Evolutionary conservation across 2,113 vertebrate genomes (phyloP).

Genomic region (Cynocephalus volans): DNA sequence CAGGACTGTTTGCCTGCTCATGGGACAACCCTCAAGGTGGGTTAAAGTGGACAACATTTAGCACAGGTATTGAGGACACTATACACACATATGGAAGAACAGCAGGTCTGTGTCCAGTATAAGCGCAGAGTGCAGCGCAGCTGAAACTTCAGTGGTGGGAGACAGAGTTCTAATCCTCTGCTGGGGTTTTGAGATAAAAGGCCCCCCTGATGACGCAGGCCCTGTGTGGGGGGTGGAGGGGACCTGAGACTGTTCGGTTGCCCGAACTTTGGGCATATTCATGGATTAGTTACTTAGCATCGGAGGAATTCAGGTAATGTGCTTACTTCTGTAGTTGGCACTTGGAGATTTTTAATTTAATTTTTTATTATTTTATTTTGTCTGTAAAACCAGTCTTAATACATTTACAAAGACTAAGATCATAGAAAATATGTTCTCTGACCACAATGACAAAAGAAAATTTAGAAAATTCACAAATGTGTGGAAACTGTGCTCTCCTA

Average conservation of each 20-base stretch:
- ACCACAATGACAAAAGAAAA: too few relatives aligned
- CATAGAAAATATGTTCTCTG: too few relatives aligned
- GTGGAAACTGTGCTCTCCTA: too few relatives aligned
- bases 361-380: too few relatives aligned
- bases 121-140: neutral
- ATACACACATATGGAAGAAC: neutral
- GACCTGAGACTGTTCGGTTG: neutral
- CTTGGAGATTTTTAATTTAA: too few relatives aligned
- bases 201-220: too few relatives aligned
- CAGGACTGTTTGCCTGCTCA: neutral
- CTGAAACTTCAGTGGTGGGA: neutral
- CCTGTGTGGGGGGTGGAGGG: fast-evolving
- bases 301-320: neutral
- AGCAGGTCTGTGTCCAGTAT: fast-evolving
- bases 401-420: too few relatives aligned
- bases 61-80: fast-evolving
- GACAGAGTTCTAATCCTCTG: neutral
- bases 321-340: neutral
- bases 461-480: too few relatives aligned
- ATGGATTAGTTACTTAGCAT: too few relatives aligned
- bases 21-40: neutral
- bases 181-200: neutral
- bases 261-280: neutral
- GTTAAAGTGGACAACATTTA: neutral
- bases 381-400: too few relatives aligned